These are phyloP conservation scores for Hiodon alosoides DNA, from an alignment of 2,113 vertebrate species.

Conservation along the genomic window DNA sequence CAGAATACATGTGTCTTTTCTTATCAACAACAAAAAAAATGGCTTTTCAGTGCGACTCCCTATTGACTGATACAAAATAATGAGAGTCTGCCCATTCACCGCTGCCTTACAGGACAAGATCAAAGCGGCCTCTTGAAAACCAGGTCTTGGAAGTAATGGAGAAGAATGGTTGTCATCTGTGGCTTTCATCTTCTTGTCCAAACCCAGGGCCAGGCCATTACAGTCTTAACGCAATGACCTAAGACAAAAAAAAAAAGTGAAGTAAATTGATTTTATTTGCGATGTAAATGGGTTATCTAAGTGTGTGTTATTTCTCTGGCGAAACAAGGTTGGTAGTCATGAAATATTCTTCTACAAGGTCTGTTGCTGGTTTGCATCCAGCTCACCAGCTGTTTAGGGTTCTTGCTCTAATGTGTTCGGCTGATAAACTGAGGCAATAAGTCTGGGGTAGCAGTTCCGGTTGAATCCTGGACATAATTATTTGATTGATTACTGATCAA, in stretches of 20 bases:
- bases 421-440: no score
- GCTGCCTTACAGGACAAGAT: neutral
- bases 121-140: constrained; percentile 13
- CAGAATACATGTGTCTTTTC: neutral
- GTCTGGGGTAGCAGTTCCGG: no score
- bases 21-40: constrained; percentile 1
- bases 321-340: neutral
- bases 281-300: constrained; percentile 5
- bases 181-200: constrained; percentile 15
- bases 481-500: no score
- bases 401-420: no score
- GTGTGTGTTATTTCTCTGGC: neutral
- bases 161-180: neutral
- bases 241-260: constrained; percentile 18
- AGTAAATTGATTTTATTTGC: constrained; percentile 13
- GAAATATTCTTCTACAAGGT: neutral
- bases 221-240: neutral
- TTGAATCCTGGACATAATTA: no score
- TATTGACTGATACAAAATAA: constrained; percentile 8
- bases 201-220: neutral
- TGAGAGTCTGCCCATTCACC: constrained; percentile 14
- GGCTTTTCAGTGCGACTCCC: neutral
- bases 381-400: no score
- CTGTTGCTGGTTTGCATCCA: no score
- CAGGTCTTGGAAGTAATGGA: constrained; percentile 8